These are phyloP conservation scores for Agrochola macilenta DNA, from an alignment of 2,888 invertebrate species.

Conservation along the genomic window DNA sequence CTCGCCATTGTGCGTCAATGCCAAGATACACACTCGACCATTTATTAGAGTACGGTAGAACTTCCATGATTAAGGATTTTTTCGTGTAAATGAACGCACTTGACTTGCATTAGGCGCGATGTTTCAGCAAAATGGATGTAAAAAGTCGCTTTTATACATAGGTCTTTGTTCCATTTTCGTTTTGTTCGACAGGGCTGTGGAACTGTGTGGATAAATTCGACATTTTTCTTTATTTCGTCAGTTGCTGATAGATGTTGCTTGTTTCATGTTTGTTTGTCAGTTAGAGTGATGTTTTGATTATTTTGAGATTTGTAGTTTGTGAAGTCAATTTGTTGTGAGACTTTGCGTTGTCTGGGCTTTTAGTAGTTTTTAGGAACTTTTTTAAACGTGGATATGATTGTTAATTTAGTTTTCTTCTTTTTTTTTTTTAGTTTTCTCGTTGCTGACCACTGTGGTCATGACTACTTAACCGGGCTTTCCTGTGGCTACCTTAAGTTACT, in stretches of 20 bases:
- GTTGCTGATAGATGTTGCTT: conserved; percentile 18
- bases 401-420: not conserved
- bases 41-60: conserved; percentile 71
- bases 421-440: too few species aligned
- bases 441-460: too few species aligned
- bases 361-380: not conserved
- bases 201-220: conserved; percentile 13
- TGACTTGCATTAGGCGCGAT: conserved; percentile 71
- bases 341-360: not conserved
- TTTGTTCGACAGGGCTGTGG: conserved; percentile 23
- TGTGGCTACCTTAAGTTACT: too few species aligned
- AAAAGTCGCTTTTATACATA: conserved; percentile 42
- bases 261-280: conserved; percentile 19
- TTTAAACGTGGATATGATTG: not conserved
- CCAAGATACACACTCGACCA: conserved; percentile 71
- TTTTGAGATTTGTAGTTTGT: conserved; percentile 1
- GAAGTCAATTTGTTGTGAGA: not conserved
- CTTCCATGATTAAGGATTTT: conserved; percentile 69
- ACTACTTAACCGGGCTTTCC: too few species aligned
- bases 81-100: conserved; percentile 72
- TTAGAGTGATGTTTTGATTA: not conserved
- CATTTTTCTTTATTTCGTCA: conserved; percentile 19
- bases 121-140: conserved; percentile 54
- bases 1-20: conserved; percentile 38
- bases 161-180: conserved; percentile 25